A percentile compares a stretch with the other conserved stretches of the same genome.
These are phyloP conservation scores for Nasua narica DNA, from an alignment of 2,797 vertebrate species.

Conservation along the genomic window DNA sequence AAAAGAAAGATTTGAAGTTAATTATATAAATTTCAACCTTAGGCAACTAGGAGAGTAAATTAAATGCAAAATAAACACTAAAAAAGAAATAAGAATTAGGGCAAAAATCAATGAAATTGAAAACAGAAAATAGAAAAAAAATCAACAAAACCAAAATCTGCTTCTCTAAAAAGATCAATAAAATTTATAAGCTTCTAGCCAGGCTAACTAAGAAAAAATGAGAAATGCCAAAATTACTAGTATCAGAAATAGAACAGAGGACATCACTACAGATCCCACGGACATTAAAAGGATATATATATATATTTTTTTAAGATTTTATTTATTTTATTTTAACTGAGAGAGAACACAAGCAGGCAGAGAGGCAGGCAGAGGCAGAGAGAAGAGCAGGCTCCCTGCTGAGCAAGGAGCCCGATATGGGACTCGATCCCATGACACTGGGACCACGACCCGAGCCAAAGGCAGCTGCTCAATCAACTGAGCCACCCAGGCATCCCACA, in stretches of 20 bases:
- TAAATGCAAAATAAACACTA: neutral
- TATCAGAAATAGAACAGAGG: neutral
- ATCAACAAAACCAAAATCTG: neutral
- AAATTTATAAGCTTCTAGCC: neutral
- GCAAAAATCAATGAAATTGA: neutral
- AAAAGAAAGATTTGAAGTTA: neutral
- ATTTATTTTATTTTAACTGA: no score
- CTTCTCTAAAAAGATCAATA: neutral
- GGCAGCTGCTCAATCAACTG: no score
- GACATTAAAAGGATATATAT: neutral
- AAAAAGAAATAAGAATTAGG: neutral
- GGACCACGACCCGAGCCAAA: no score
- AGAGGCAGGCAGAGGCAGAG: no score
- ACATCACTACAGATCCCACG: neutral
- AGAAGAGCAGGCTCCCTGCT: no score
- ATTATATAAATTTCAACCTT: neutral
- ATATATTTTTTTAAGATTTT: no score
- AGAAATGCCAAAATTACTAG: neutral
- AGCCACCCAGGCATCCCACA: no score
- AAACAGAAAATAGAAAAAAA: neutral
- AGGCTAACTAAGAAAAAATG: neutral
- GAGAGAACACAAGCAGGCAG: no score
- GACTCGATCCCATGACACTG: no score
- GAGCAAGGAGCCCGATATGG: no score
- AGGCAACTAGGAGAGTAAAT: neutral